Conservation (phyloP, 2,888 invertebrate species). For the Neoscelio sp. region DNA sequence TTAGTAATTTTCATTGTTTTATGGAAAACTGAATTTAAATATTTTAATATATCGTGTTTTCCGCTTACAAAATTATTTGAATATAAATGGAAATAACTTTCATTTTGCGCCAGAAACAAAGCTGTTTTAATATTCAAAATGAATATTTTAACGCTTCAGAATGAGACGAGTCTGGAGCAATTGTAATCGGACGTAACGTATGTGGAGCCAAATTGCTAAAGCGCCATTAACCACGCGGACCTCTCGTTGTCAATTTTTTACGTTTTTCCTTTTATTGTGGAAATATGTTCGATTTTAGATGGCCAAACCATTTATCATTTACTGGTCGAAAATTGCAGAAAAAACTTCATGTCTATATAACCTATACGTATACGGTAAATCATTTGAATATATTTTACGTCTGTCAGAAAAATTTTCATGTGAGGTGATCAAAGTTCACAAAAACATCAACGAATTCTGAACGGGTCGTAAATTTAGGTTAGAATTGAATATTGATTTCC, state of each 20-base stretch:
- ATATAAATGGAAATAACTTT: not conserved
- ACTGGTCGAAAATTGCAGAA: conserved; percentile 28
- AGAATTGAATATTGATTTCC: conserved; percentile 50
- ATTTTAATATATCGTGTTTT: too few species aligned
- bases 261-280: conserved; percentile 17
- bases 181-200: conserved; percentile 2
- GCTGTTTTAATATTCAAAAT: not conserved
- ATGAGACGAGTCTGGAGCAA: conserved; percentile 9
- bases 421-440: conserved; percentile 47
- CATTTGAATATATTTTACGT: conserved; percentile 50
- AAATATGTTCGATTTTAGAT: conserved; percentile 30
- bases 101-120: not conserved
- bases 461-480: conserved; percentile 44
- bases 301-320: conserved; percentile 34
- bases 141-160: conserved; percentile 12
- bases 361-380: conserved; percentile 35
- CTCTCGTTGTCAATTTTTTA: conserved; percentile 3
- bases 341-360: conserved; percentile 24
- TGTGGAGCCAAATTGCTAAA: conserved; percentile 5
- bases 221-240: conserved; percentile 13
- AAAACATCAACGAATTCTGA: conserved; percentile 45
- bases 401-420: conserved; percentile 50
- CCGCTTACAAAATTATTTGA: not conserved
- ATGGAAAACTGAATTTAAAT: too few species aligned
- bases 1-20: too few species aligned